Base-by-base conservation (phyloP, 2,888 invertebrate species). In the Calameuta filiformis region DNA sequence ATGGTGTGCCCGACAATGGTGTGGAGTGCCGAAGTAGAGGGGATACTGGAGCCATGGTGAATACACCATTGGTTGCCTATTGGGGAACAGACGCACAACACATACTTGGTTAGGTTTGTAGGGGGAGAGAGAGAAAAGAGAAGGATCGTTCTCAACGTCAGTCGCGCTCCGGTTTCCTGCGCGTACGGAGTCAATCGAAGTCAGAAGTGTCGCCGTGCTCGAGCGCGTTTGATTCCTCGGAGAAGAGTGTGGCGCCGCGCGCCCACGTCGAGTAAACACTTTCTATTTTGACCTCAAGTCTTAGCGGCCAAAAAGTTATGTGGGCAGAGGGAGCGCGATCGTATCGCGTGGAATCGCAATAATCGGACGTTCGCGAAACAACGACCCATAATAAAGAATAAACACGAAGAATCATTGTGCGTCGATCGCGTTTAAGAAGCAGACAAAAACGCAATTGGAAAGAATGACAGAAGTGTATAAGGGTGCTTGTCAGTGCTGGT, bases 111-210 rank as follows among this genome's bases (percentile, higher is more conserved):
- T 56, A 56, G 56, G 15, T 40, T 56, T 56, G 56, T 23, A 56
- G 31, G 73, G 35, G 73, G 73, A 12, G 75, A 76, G 73, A 76
- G 78, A 3, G 35, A 76, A 75, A 1, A 69, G 79, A n/a, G 68
- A 75, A 79, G 75, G 68, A 31, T 33, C 56, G 73, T 96, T 84
- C 81, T 83, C 81, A 83, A 82, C 85, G 83, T 87, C 88, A 89
- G 90, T 90, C 86, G 87, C 85, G 89, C 84, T 86, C 83, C 82
- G 87, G 86, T 81, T 80, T 85, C 79, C 73, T 79, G 83, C 82
- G 86, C 80, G 81, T 9, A 56, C 23, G 56, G 56, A 56, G 56
- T 56, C 23, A 56, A 56, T 56, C 56, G 56, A 56, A 56, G 56
- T 56, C 0, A 23, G 56, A 56, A 23, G 9, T 23, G 56, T 56